Evolutionary conservation across 2,797 vertebrate species (phyloP).

Genomic region (Crocidura indochinensis): DNA sequence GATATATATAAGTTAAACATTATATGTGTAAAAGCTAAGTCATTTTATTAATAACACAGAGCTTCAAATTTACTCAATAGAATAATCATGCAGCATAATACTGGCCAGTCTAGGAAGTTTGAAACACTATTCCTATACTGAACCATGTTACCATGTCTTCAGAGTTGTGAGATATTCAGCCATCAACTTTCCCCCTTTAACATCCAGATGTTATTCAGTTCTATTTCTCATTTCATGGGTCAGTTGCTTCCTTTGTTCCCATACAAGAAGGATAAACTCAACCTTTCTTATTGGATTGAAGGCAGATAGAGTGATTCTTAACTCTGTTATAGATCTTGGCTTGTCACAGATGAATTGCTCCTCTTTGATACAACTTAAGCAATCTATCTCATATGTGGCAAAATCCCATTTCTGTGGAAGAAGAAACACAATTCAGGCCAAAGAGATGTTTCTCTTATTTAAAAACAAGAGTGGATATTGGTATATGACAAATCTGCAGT

Average conservation of each 20-base stretch:
- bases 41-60: neutral
- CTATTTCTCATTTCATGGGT: slow-evolving; percentile 83
- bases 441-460: slow-evolving; percentile 54
- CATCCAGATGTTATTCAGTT: slow-evolving; percentile 72
- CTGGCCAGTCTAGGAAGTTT: neutral
- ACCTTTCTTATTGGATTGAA: slow-evolving; percentile 72
- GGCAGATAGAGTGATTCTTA: slow-evolving; percentile 66
- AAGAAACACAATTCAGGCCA: slow-evolving; percentile 37
- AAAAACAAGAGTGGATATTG: slow-evolving; percentile 65
- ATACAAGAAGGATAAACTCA: slow-evolving; percentile 73
- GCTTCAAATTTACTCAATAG: neutral
- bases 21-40: neutral
- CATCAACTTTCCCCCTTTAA: slow-evolving; percentile 67
- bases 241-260: slow-evolving; percentile 79
- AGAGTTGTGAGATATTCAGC: slow-evolving; percentile 27
- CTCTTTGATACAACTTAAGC: slow-evolving; percentile 66
- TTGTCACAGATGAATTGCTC: slow-evolving; percentile 81
- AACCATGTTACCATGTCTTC: neutral
- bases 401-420: slow-evolving; percentile 48
- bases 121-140: neutral
- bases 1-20: neutral
- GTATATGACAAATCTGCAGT: slow-evolving; percentile 59
- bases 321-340: slow-evolving; percentile 75
- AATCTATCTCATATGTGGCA: slow-evolving; percentile 53
- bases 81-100: neutral